Base-by-base conservation (phyloP, 2,888 invertebrate genomes). In the Scelioninae gen. 1 region DNA sequence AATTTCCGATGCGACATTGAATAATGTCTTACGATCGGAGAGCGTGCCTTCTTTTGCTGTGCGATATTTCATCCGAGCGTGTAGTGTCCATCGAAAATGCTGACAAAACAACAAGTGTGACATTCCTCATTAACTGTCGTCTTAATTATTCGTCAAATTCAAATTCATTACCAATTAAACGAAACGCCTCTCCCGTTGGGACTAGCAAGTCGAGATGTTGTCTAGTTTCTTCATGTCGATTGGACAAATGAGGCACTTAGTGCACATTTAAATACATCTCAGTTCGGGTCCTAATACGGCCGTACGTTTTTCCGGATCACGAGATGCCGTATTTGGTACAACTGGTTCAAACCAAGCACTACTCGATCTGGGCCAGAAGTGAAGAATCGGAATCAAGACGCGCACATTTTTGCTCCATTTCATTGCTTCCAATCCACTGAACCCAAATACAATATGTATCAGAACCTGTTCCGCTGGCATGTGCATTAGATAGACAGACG, bases 1-100 rank as follows among this genome's bases (percentile, higher is more conserved):
- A 81, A 81, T 75, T 81, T 71, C 74, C 82, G 77, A 77, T 56
- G 74, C 82, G 63, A 79, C 83, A 53, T 83, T 79, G 75, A 83
- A 83, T 82, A 82, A 77, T 82, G 82, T 53, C 56, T 47, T 53
- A 10, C 66, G 66, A 77, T 77, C 65, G 45, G 49, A 38, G 63
- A 71, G 71, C 65, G 65, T 55, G 55, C 51, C 66, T 82, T 66
- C 65, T 82, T 82, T 72, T 40, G 49, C 75, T 51, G 65, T 51
- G 45, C 65, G 69, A 75, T 81, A 69, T 75, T 69, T 81, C 69
- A 79, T 79, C 60, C 51, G 45, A 53, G 34, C 15, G 34, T 16
- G 53, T 47, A 40, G 7, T 8, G 56, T 9, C 9, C 43, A 23
- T 31, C 68, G 32, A 60, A 66, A 76, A 56, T 31, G 11, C 29